phyloP scores from a whole-genome alignment of 2,797 vertebrate species.

The Peromyscus aztecus region DNA sequence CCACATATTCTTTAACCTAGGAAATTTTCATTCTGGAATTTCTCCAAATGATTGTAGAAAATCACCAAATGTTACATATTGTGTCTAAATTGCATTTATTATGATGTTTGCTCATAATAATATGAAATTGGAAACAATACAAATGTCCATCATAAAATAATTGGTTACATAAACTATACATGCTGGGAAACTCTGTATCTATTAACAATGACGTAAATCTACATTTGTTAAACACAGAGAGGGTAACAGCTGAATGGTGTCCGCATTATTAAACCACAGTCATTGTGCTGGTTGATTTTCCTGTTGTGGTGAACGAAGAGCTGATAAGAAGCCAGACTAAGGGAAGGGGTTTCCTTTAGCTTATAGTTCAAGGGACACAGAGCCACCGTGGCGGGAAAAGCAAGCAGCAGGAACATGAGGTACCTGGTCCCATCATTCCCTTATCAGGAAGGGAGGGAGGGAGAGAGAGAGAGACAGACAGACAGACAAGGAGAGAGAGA shows the following conservation, averaged over 20 bases:
- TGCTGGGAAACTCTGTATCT: not conserved
- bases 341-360: not conserved
- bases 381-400: not conserved
- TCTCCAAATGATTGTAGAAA: constrained; percentile 22
- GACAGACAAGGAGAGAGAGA: not conserved
- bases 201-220: constrained; percentile 32
- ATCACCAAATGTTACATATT: constrained; percentile 13
- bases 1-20: not conserved
- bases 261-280: not conserved
- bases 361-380: not conserved
- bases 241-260: not conserved
- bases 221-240: constrained; percentile 10
- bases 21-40: constrained; percentile 55
- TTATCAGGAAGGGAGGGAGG: not conserved
- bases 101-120: constrained; percentile 4
- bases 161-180: constrained; percentile 42
- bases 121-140: constrained; percentile 25
- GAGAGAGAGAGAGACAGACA: too few relatives aligned
- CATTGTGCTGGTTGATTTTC: not conserved
- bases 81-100: constrained; percentile 40
- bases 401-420: not conserved
- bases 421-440: not conserved
- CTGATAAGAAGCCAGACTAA: not conserved
- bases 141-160: constrained; percentile 35
- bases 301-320: not conserved